Percentiles rank a stretch among this genome's conserved stretches.
Conservation (phyloP, 2,888 invertebrate genomes). For the Drosophila formosana region DNA sequence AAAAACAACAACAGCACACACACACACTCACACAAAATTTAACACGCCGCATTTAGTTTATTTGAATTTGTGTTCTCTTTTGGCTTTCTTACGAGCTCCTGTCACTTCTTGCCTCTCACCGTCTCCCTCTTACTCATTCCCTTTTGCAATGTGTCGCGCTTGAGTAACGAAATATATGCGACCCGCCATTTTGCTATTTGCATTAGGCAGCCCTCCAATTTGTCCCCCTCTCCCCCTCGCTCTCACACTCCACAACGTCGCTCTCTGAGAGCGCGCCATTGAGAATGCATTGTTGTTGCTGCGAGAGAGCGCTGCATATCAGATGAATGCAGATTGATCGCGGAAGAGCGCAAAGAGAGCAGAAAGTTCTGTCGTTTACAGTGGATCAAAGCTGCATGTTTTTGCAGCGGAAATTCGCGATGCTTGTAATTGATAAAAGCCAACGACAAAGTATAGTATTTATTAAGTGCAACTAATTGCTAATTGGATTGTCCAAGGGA, state of each 20-base stretch:
- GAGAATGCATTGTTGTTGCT: conserved; percentile 2
- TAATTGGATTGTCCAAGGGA: neutral
- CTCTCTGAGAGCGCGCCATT: conserved; percentile 11
- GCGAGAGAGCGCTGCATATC: conserved; percentile 14
- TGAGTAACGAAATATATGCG: conserved; percentile 72
- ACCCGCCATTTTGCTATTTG: conserved; percentile 69
- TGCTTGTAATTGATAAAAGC: neutral
- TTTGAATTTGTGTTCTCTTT: conserved; percentile 57
- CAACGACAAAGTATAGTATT: neutral
- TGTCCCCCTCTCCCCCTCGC: neutral
- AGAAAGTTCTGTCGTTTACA: conserved; percentile 9
- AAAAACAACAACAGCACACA: neutral
- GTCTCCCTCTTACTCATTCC: neutral
- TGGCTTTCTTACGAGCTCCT: conserved; percentile 39
- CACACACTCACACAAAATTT: conserved; percentile 37
- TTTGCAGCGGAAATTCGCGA: neutral
- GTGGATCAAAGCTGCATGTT: conserved; percentile 1
- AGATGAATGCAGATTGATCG: conserved; percentile 19
- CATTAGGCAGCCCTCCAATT: conserved; percentile 55
- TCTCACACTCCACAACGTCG: neutral
- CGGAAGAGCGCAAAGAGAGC: conserved; percentile 6
- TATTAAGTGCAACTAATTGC: neutral
- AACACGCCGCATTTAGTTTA: conserved; percentile 71
- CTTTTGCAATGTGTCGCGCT: conserved; percentile 64
- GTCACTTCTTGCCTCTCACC: neutral